Evolutionary conservation across 2,113 vertebrate species (phyloP).

Genomic region (Taurulus bubalis): DNA sequence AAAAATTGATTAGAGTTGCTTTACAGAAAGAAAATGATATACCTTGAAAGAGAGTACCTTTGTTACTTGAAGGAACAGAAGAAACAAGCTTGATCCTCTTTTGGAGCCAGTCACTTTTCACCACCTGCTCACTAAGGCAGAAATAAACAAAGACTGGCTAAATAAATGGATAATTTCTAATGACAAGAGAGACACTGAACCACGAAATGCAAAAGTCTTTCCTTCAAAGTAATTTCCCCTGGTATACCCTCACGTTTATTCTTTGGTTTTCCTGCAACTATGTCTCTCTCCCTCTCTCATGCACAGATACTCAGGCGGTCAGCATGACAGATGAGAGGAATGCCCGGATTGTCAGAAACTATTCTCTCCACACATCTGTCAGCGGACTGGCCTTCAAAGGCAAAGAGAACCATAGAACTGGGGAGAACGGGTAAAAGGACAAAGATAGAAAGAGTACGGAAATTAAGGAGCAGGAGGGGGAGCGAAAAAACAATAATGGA

Average conservation of each 20-base stretch:
- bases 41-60: neutral
- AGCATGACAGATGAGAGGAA: conserved; percentile 69
- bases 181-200: conserved; percentile 27
- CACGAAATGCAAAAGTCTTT: conserved; percentile 9
- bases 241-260: neutral
- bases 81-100: neutral
- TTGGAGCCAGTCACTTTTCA: neutral
- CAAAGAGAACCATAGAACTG: conserved; percentile 40
- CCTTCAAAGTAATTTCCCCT: conserved; percentile 49
- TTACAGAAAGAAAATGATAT: neutral
- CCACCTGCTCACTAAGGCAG: conserved; percentile 15
- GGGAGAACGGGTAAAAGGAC: conserved; percentile 34
- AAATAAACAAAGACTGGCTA: neutral
- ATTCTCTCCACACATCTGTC: conserved; percentile 72
- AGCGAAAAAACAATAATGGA: conserved; percentile 33
- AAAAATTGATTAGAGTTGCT: neutral
- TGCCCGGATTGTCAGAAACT: conserved; percentile 65
- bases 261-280: conserved; percentile 5
- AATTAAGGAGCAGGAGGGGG: conserved; percentile 18
- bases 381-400: conserved; percentile 59
- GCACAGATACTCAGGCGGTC: conserved; percentile 32
- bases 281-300: conserved; percentile 11
- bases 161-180: conserved; percentile 40
- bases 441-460: conserved; percentile 40
- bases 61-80: neutral